Base-by-base conservation (phyloP, 2,113 vertebrate genomes). In the Planiliza haematocheilus region DNA sequence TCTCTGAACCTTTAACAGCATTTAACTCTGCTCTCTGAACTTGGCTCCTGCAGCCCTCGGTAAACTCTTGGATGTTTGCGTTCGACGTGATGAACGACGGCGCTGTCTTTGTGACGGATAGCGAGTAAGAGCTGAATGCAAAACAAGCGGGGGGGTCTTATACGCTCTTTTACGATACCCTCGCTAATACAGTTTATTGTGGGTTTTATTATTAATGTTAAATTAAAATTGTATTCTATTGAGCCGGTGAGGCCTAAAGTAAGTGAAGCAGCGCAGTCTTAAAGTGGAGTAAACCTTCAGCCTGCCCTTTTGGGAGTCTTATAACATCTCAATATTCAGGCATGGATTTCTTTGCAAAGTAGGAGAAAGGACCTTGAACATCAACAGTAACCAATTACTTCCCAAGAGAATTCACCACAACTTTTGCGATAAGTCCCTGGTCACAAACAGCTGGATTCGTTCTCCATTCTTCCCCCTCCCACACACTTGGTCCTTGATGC, bases 181-280 rank as follows among this genome's bases (percentile, higher is more conserved):
- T 6, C 70, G 52, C 48, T 57, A 42, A 60, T 64, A 36, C 38
- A 56, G 42, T 75, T 70, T 74, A 74, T 69, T 50, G 59, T 76
- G 68, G 16, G 20, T 67, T 79, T 66, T 74, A 68, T 84, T 79
- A 79, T 77, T 68, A 65, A 79, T 77, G 76, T 71, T 74, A 50
- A 74, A 76, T 84, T 70, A 73, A 83, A 78, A 79, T 83, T 79
- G 61, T 61, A 77, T 81, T 24, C 67, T 38, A 72, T 79, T 30
- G 70, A 70, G 78, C 41, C 18, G 66, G 49, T 39, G 70, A 39
- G 53, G n/a, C 21, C 52, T 52, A 18, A 74, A 82, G 62, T 63
- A 59, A 74, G n/a, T 51, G 9, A 66, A 61, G 64, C 41, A 71
- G 64, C 55, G 7, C 10, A 41, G 66, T 50, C 60, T 86, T 70